Evolutionary conservation across 2,888 invertebrate genomes (phyloP).

Genomic region (Nematopogon swammerdamellus): DNA sequence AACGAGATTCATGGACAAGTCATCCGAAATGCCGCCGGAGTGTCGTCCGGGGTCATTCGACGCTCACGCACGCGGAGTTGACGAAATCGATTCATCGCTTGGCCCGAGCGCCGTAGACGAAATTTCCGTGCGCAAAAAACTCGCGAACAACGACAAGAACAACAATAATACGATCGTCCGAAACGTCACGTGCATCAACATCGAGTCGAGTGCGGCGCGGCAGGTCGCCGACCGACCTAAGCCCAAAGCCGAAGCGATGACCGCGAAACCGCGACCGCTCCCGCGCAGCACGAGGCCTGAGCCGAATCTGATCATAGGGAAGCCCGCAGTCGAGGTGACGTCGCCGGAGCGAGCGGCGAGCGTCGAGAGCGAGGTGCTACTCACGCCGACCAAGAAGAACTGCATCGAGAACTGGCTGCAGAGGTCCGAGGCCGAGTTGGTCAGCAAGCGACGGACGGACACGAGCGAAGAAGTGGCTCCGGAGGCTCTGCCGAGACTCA

Average conservation of each 20-base stretch:
- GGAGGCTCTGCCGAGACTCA: slow-evolving; percentile 61
- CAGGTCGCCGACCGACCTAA: background rate
- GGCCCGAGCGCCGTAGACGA: slow-evolving; percentile 20
- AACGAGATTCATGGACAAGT: slow-evolving; percentile 30
- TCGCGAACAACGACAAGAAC: slow-evolving; percentile 37
- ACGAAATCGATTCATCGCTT: slow-evolving; percentile 1
- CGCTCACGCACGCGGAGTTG: slow-evolving; percentile 1
- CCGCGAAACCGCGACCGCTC: slow-evolving; percentile 54
- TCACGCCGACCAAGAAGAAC: slow-evolving; percentile 46
- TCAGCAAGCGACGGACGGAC: slow-evolving; percentile 33
- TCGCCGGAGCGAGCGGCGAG: slow-evolving; percentile 2
- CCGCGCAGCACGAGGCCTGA: slow-evolving; percentile 50
- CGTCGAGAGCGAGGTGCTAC: slow-evolving; percentile 24
- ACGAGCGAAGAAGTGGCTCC: slow-evolving; percentile 34
- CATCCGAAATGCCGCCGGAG: slow-evolving; percentile 10
- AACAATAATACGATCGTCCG: slow-evolving; percentile 31
- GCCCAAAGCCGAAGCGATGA: background rate
- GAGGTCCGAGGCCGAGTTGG: slow-evolving; percentile 48
- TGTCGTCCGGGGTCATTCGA: background rate
- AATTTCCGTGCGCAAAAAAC: slow-evolving; percentile 18
- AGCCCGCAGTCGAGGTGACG: slow-evolving; percentile 14
- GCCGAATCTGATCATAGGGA: slow-evolving; percentile 36
- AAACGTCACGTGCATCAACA: slow-evolving; percentile 12
- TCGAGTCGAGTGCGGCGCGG: slow-evolving; percentile 15
- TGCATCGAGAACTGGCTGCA: slow-evolving; percentile 50